A percentile compares a stretch with the other conserved stretches of the same genome.
Evolutionary conservation across 2,888 invertebrate genomes (phyloP).

Genomic region (Imbricaverruca yamaguchii): DNA sequence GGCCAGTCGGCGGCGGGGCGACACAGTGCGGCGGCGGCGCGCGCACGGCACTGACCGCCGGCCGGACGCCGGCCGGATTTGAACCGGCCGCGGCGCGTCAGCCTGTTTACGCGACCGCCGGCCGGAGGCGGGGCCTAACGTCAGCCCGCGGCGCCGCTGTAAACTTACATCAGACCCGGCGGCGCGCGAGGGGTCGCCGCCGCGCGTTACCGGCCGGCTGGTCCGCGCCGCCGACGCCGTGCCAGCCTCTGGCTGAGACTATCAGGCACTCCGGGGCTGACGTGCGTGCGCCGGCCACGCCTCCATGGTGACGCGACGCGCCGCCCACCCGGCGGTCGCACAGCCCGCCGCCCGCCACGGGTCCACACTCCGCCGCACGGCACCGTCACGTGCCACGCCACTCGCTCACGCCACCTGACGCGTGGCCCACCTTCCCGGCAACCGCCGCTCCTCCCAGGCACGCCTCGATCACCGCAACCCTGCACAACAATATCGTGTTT

Average conservation of each 20-base stretch:
- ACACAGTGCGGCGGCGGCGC: background rate
- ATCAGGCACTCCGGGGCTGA: too few species aligned
- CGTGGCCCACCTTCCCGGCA: too few species aligned
- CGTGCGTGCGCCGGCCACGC: too few species aligned
- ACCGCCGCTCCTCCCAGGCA: too few species aligned
- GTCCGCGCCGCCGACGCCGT: background rate
- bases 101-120: background rate
- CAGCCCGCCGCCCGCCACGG: too few species aligned
- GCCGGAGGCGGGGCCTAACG: constrained; percentile 13
- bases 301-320: too few species aligned
- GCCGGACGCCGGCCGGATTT: background rate
- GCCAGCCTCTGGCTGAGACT: background rate
- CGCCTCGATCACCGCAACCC: too few species aligned
- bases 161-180: constrained; percentile 10
- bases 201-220: background rate
- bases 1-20: background rate
- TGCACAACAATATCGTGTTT: too few species aligned
- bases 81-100: background rate
- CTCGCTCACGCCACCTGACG: too few species aligned
- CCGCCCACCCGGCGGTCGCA: too few species aligned
- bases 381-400: too few species aligned
- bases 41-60: background rate
- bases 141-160: background rate
- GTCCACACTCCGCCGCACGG: too few species aligned
- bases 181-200: background rate